A percentile compares a stretch with the other conserved stretches of the same genome.
These are phyloP conservation scores for Lasioglossum leucozonium DNA, from an alignment of 2,888 invertebrate genomes.

Conservation along the genomic window DNA sequence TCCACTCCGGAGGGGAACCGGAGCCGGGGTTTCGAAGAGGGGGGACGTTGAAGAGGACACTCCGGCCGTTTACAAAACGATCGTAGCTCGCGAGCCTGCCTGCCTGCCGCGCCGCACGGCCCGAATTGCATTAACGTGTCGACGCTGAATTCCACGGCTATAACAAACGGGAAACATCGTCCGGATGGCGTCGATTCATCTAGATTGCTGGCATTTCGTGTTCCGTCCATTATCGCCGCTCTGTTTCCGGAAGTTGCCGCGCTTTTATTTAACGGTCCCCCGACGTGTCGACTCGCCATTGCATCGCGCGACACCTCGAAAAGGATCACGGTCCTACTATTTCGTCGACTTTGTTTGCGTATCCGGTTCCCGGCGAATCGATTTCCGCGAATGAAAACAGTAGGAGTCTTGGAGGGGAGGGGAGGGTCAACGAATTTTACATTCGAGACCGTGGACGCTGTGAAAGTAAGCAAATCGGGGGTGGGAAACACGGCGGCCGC, in stretches of 20 bases:
- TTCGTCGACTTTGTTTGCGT: neutral
- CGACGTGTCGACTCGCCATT: neutral
- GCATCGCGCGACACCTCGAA: neutral
- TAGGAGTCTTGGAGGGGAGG: neutral
- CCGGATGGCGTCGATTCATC: conserved; percentile 37
- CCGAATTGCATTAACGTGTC: conserved; percentile 36
- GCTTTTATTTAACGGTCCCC: conserved; percentile 19
- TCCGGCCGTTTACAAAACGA: conserved; percentile 24
- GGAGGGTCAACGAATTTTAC: neutral
- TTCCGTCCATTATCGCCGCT: conserved; percentile 35
- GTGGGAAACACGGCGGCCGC: neutral
- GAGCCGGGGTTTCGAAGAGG: neutral
- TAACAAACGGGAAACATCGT: conserved; percentile 25
- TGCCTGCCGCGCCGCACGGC: neutral
- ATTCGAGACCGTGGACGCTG: neutral
- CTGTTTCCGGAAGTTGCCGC: conserved; percentile 37
- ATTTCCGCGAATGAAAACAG: neutral
- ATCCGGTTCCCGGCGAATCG: neutral
- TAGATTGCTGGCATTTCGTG: conserved; percentile 26
- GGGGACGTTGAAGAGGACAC: neutral
- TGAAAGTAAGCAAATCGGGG: neutral
- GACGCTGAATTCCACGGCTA: conserved; percentile 17
- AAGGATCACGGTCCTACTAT: neutral
- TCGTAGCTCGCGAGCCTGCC: conserved; percentile 3
- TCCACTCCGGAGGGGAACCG: conserved; percentile 1